Percentiles rank a stretch among this genome's conserved stretches.
These are phyloP conservation scores for Gastrophysa polygoni DNA, from an alignment of 2,888 invertebrate species.

Conservation along the genomic window DNA sequence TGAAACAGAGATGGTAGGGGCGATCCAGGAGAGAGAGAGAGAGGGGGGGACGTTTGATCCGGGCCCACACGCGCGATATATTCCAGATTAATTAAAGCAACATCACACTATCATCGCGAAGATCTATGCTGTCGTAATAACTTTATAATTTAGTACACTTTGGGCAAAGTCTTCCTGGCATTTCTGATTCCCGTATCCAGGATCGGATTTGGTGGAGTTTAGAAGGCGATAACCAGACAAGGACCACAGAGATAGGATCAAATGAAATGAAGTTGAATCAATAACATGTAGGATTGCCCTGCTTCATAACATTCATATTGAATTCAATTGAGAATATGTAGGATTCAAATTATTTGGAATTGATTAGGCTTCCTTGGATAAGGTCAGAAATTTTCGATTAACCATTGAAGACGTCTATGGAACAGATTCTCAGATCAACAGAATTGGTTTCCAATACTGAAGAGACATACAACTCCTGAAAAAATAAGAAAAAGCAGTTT, in stretches of 20 bases:
- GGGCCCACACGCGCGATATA: slow-evolving; percentile 55
- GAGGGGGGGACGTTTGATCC: slow-evolving; percentile 34
- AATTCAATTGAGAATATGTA: too few relatives aligned
- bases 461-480: too few relatives aligned
- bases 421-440: too few relatives aligned
- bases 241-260: neutral
- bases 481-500: too few relatives aligned
- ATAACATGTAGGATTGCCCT: too few relatives aligned
- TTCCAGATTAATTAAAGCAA: slow-evolving; percentile 60
- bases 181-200: slow-evolving; percentile 26
- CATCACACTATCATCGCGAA: slow-evolving; percentile 60
- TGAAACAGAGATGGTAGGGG: slow-evolving; percentile 25
- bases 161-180: slow-evolving; percentile 40
- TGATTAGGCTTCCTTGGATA: too few relatives aligned
- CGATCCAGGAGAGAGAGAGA: slow-evolving; percentile 14
- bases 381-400: too few relatives aligned
- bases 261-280: too few relatives aligned
- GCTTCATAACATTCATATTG: too few relatives aligned
- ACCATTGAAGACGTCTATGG: too few relatives aligned
- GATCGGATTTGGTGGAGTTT: slow-evolving; percentile 11
- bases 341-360: too few relatives aligned
- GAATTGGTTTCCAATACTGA: too few relatives aligned
- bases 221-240: neutral
- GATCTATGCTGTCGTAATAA: slow-evolving; percentile 62
- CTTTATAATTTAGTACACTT: slow-evolving; percentile 62